These are phyloP conservation scores for Onychomys arenicola DNA, from an alignment of 2,797 vertebrate species.

Conservation along the genomic window DNA sequence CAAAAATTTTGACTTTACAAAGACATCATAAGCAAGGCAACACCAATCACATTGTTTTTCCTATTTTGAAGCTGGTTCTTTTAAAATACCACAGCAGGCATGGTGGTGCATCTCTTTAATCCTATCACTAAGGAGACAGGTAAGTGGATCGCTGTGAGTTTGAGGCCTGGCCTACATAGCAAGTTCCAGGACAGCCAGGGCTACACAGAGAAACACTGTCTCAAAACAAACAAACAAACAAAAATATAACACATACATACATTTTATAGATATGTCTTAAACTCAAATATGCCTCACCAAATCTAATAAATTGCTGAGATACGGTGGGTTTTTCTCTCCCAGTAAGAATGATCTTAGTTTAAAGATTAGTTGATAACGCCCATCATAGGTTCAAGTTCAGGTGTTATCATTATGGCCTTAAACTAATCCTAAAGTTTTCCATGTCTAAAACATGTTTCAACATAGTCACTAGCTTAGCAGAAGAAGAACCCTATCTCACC, in stretches of 20 bases:
- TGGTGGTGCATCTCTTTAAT: neutral
- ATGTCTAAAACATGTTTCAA: slow-evolving; percentile 15
- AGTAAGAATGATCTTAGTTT: slow-evolving; percentile 35
- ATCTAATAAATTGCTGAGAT: neutral
- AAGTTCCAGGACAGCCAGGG: neutral
- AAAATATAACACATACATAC: too few relatives aligned
- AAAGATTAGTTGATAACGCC: neutral
- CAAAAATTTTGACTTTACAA: neutral
- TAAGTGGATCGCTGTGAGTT: neutral
- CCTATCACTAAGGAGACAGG: neutral
- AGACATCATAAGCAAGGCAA: neutral
- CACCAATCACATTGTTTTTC: neutral
- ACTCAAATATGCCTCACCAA: neutral
- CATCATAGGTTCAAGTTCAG: slow-evolving; percentile 23
- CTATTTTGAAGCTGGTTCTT: neutral
- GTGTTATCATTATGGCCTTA: neutral
- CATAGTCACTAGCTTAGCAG: neutral
- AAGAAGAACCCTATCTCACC: neutral
- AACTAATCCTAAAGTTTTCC: neutral
- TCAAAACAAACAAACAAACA: neutral
- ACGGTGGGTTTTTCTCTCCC: neutral
- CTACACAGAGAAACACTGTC: neutral
- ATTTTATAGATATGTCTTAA: neutral
- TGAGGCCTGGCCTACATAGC: neutral
- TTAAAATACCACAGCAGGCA: neutral